Evolutionary conservation across 1,140 invertebrate species (phyloP).

Genomic region (Drosophila equinoxialis): DNA sequence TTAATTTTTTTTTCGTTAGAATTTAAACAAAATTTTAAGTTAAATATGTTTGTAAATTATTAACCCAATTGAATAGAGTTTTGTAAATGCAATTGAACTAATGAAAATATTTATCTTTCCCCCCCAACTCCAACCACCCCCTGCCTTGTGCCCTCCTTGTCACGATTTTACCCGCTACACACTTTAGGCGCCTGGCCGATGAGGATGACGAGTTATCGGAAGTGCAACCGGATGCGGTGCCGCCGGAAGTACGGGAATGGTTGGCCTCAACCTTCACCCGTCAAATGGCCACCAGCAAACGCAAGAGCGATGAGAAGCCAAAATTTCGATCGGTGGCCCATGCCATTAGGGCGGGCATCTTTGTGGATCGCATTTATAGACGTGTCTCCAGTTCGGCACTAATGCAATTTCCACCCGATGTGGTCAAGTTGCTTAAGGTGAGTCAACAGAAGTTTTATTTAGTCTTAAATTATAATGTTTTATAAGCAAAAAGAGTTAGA

Average conservation of each 20-base stretch:
- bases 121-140: slow-evolving; percentile 14
- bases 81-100: slow-evolving; percentile 43
- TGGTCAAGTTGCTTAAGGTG: slow-evolving; percentile 95
- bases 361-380: slow-evolving; percentile 97
- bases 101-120: slow-evolving; percentile 39
- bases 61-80: slow-evolving; percentile 27
- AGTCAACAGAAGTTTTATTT: slow-evolving; percentile 32
- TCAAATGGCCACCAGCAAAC: slow-evolving; percentile 90
- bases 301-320: slow-evolving; percentile 90
- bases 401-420: slow-evolving; percentile 95
- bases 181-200: slow-evolving; percentile 88
- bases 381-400: slow-evolving; percentile 92
- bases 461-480: too few relatives aligned
- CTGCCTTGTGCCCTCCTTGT: slow-evolving; percentile 1
- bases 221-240: slow-evolving; percentile 97
- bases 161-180: background rate
- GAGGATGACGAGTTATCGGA: slow-evolving; percentile 97
- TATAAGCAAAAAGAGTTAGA: too few relatives aligned
- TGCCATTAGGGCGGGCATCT: slow-evolving; percentile 97
- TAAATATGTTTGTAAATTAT: slow-evolving; percentile 49
- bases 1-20: slow-evolving; percentile 22
- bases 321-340: slow-evolving; percentile 98
- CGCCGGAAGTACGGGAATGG: slow-evolving; percentile 98
- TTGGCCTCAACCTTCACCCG: slow-evolving; percentile 98
- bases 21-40: slow-evolving; percentile 22